A percentile compares a stretch with the other conserved stretches of the same genome.
Evolutionary conservation across 2,888 invertebrate genomes (phyloP).

Genomic region (Spatulosminthurus flaviceps): DNA sequence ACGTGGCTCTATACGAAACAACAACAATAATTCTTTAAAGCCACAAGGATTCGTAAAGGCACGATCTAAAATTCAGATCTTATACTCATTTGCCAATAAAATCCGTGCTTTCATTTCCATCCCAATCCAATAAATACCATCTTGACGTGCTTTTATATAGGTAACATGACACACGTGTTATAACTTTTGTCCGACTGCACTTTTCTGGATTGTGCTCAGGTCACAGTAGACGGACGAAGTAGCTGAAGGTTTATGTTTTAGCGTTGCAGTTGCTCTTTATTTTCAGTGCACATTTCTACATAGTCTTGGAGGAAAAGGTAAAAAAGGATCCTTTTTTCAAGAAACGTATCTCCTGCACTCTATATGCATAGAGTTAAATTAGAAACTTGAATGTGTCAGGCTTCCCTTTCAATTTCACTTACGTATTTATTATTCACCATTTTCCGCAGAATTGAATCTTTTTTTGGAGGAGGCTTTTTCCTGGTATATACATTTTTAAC

Average conservation of each 20-base stretch:
- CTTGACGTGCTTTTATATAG: background rate
- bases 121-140: slow-evolving; percentile 26
- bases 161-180: slow-evolving; percentile 28
- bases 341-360: too few species aligned
- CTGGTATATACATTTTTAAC: background rate
- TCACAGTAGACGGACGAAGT: background rate
- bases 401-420: too few species aligned
- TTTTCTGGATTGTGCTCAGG: background rate
- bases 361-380: too few species aligned
- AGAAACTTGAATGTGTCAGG: too few species aligned
- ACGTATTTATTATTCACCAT: too few species aligned
- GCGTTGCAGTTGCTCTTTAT: background rate
- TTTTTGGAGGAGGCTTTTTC: too few species aligned
- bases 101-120: slow-evolving; percentile 43
- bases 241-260: background rate
- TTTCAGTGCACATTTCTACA: background rate
- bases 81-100: slow-evolving; percentile 27
- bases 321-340: too few species aligned
- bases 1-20: too few species aligned
- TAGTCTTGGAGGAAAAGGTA: too few species aligned
- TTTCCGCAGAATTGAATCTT: too few species aligned
- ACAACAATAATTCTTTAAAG: background rate
- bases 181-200: background rate
- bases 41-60: background rate
- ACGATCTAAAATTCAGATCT: slow-evolving; percentile 32